These are phyloP conservation scores for Coptodon bakossiorum DNA, from an alignment of 2,113 vertebrate species.

Conservation along the genomic window DNA sequence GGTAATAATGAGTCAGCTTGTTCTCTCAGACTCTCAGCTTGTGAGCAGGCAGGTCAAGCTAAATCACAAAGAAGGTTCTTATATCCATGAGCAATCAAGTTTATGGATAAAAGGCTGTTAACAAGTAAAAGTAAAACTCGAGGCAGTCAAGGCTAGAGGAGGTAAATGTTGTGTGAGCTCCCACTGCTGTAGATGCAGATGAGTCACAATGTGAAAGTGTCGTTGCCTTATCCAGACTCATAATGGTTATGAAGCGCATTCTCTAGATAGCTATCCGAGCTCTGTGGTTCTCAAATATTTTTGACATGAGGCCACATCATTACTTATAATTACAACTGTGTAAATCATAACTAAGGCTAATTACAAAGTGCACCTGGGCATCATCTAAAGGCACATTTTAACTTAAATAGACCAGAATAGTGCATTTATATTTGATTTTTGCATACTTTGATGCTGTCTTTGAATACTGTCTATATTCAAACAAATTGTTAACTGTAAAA, in stretches of 20 bases:
- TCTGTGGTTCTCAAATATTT: not conserved
- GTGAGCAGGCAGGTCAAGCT: not conserved
- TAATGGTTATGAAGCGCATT: not conserved
- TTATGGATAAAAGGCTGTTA: not conserved
- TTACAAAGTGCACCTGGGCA: not conserved
- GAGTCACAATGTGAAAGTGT: not conserved
- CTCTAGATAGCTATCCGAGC: not conserved
- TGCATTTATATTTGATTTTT: not conserved
- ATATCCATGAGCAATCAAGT: fast-evolving
- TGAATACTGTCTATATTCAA: not conserved
- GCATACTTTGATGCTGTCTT: not conserved
- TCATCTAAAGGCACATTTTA: not conserved
- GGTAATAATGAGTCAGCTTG: fast-evolving
- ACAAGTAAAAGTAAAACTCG: not conserved
- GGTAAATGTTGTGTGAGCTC: not conserved
- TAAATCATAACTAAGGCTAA: not conserved
- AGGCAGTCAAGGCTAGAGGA: not conserved
- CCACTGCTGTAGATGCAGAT: not conserved
- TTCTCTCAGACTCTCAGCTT: not conserved
- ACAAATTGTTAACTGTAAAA: not conserved
- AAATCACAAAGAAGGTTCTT: not conserved
- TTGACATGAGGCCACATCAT: not conserved
- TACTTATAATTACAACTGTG: not conserved
- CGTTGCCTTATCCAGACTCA: not conserved
- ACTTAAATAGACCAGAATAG: not conserved